These are phyloP conservation scores for Chloropsis cyanopogon DNA, from an alignment of 2,113 vertebrate genomes.

Conservation along the genomic window DNA sequence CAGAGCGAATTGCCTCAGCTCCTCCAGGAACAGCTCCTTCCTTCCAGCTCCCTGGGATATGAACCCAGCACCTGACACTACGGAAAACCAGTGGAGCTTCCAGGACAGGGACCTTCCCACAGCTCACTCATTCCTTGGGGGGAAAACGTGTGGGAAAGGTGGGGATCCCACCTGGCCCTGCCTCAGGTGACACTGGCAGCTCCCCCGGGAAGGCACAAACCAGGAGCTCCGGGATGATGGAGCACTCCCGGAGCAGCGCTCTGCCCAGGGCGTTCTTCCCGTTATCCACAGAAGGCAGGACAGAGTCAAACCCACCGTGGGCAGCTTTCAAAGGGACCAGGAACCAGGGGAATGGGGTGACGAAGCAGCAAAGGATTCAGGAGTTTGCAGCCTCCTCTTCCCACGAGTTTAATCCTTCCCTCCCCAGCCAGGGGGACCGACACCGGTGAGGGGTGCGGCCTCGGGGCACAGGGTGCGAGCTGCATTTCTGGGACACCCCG, in stretches of 20 bases:
- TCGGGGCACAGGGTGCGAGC: not conserved
- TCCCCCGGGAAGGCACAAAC: not conserved
- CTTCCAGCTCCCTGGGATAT: not conserved
- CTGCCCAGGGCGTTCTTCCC: not conserved
- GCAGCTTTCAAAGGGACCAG: fast-evolving
- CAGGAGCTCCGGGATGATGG: not conserved
- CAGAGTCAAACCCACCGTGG: fast-evolving
- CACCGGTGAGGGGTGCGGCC: not conserved
- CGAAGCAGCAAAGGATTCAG: fast-evolving
- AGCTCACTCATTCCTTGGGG: not conserved
- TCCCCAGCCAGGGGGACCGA: not conserved
- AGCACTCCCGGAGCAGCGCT: not conserved
- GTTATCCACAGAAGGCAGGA: not conserved
- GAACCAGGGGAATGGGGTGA: fast-evolving
- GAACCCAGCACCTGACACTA: not conserved
- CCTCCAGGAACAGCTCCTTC: not conserved
- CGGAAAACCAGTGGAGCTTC: not conserved
- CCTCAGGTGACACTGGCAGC: not conserved
- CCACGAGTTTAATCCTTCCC: not conserved
- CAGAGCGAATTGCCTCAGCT: not conserved
- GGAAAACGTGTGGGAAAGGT: not conserved
- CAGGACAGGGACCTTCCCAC: not conserved
- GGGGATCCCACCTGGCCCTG: not conserved
- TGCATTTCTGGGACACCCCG: not conserved
- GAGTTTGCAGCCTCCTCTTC: not conserved